Evolutionary conservation across 2,797 vertebrate species (phyloP), one percentile per base, ranked within the genome.

Genomic region (Euphonia xanthogaster): DNA sequence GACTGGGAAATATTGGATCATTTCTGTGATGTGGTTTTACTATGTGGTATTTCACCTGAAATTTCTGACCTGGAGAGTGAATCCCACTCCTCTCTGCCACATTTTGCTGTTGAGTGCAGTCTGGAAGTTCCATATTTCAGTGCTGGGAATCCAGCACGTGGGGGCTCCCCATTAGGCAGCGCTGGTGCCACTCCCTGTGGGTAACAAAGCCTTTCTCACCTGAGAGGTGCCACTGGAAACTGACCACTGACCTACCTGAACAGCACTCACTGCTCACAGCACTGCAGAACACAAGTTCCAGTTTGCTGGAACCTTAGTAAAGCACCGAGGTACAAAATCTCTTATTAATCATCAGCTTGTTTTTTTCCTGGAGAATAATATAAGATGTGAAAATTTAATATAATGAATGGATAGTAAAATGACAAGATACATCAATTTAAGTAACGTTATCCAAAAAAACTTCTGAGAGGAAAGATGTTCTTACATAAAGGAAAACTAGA

Each of bases 391-490:
- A 57, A 81, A 86, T 48, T 61, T 68, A 71, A 50, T 37, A 61
- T 25, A 80, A 60, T 28, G 76, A 90, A 47, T 10, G 28, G 45
- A 50, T 72, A 78, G 65, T 39, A 55, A 76, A 86, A 84, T 66
- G 12, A 81, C 72, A 93, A 86, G 54, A 90, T 53, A 95, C 25
- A 66, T 68, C 30, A 48, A 80, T 85, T 87, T 95, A 89, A 83
- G 76, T 55, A 90, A 86, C 5, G 3, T 91, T 86, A 94, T 44
- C 65, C 8, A 81, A 89, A 84, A 78, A 66, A 94, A 33, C 16
- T 86, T 77, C 37, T 50, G 72, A 77, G 45, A 76, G 74, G 28
- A 61, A 91, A 74, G 58, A 84, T 90, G 61, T 84, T 91, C 81
- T 88, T 77, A 58, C 66, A 72, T 54, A 94, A 94, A 72, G n/a